phyloP scores from a whole-genome alignment of 2,888 invertebrate species.

The Trichopria drosophilae region DNA sequence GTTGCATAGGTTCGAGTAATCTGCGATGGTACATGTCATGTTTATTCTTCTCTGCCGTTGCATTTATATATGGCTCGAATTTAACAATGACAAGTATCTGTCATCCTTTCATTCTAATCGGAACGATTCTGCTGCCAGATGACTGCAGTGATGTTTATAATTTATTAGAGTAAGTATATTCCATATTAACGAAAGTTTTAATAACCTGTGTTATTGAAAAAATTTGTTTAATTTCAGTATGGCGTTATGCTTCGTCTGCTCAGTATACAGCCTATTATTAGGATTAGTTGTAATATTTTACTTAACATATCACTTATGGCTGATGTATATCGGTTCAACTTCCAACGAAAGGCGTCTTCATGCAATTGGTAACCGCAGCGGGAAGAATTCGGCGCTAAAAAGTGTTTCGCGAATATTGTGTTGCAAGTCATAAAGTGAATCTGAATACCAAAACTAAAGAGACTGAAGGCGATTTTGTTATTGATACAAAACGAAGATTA shows the following conservation, averaged over 20 bases:
- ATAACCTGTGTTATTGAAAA: conserved; percentile 11
- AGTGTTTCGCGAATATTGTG: conserved; percentile 47
- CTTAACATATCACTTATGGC: conserved; percentile 57
- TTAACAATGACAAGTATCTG: conserved; percentile 85
- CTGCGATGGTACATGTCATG: conserved; percentile 74
- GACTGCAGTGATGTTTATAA: conserved; percentile 84
- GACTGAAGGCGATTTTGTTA: not conserved
- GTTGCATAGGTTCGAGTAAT: conserved; percentile 81
- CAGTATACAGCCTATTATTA: conserved; percentile 57
- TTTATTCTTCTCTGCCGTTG: conserved; percentile 67
- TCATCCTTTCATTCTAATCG: conserved; percentile 73
- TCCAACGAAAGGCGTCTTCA: conserved; percentile 48
- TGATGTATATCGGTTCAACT: conserved; percentile 51
- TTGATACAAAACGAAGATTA: not conserved
- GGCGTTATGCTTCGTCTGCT: conserved; percentile 59
- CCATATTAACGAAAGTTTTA: not conserved
- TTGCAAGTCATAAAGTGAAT: conserved; percentile 43
- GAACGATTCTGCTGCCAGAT: conserved; percentile 74
- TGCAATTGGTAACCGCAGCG: conserved; percentile 36
- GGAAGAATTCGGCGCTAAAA: conserved; percentile 44
- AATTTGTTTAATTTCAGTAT: conserved; percentile 54
- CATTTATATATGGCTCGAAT: conserved; percentile 75
- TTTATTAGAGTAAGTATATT: conserved; percentile 70
- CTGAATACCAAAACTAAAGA: not conserved
- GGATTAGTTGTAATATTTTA: conserved; percentile 53